A percentile compares a stretch with the other conserved stretches of the same genome.
Conservation (phyloP, 2,888 invertebrate genomes). For the Cataglyphis rosenhaueri region DNA sequence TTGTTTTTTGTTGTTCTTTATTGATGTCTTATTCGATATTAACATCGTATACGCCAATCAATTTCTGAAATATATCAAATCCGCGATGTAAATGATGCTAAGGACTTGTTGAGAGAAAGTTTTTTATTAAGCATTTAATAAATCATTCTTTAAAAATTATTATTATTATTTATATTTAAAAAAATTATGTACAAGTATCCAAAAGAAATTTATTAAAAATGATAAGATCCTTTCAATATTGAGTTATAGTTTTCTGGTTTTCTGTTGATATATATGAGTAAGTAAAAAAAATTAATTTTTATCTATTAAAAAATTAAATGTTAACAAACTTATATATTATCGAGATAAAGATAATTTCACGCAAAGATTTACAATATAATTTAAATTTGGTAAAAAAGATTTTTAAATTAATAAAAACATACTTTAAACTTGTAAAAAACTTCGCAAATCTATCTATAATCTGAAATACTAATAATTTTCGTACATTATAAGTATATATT, state of each 20-base stretch:
- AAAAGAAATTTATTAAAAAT: not conserved
- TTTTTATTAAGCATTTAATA: not conserved
- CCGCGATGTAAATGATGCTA: not conserved
- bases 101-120: not conserved
- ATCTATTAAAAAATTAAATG: not conserved
- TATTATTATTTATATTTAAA: not conserved
- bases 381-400: not conserved
- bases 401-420: not conserved
- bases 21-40: conserved; percentile 21
- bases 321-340: not conserved
- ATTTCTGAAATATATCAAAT: conserved; percentile 15
- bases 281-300: not conserved
- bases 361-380: not conserved
- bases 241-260: too few species aligned
- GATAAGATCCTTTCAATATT: not conserved
- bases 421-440: not conserved
- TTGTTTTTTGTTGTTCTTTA: conserved; percentile 25
- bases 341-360: not conserved
- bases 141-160: not conserved
- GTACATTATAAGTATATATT: conserved; percentile 7
- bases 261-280: not conserved
- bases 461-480: not conserved
- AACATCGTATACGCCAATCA: not conserved
- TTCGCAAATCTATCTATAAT: not conserved
- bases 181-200: not conserved